Base-by-base conservation (phyloP, 2,113 vertebrate species). In the Protobothrops mucrosquamatus region DNA sequence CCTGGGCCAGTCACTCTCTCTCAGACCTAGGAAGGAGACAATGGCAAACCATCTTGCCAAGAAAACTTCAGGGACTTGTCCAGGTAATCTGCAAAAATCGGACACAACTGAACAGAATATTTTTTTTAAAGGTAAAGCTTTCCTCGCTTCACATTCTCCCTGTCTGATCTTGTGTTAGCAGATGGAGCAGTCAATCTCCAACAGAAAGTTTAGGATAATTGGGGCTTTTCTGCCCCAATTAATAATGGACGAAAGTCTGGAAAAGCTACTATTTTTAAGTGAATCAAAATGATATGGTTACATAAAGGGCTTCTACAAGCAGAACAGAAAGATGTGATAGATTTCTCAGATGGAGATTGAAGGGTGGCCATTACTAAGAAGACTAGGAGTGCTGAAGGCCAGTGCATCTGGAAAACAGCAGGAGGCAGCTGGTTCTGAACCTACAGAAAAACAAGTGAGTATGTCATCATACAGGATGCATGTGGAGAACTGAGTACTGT, bases 181-280 rank as follows among this genome's bases (percentile, higher is more conserved):
- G 29, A 34, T 12, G 6, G 15, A n/a, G 51, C 3, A n/a, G 51
- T 18, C 15, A 54, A 22, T 43, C 29, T 55, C 26, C 8, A 54
- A 88, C 3, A 54, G 15, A n/a, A 48, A 54, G 2, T 2, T 52
- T 43, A 24, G 39, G 23, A 43, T 24, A 89, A 59, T 29, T 54
- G 29, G 11, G 29, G n/a, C 20, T 22, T 23, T 20, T 34, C 8
- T 87, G 29, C 24, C 34, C 6, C 29, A 34, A 85, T 89, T 90
- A 93, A 93, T 89, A 61, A 85, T 89, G 74, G 88, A 85, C 29
- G 34, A 23, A 86, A 61, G 88, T 46, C 88, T 51, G 24, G 11
- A 56, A 59, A 89, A 59, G 26, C 56, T 59, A 89, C 85, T 92
- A 59, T 85, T 74, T 85, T 92, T 92, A 92, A 89, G 23, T 89